These are phyloP conservation scores for Trichonephila clavipes DNA, from an alignment of 1,140 invertebrate species.

Conservation along the genomic window DNA sequence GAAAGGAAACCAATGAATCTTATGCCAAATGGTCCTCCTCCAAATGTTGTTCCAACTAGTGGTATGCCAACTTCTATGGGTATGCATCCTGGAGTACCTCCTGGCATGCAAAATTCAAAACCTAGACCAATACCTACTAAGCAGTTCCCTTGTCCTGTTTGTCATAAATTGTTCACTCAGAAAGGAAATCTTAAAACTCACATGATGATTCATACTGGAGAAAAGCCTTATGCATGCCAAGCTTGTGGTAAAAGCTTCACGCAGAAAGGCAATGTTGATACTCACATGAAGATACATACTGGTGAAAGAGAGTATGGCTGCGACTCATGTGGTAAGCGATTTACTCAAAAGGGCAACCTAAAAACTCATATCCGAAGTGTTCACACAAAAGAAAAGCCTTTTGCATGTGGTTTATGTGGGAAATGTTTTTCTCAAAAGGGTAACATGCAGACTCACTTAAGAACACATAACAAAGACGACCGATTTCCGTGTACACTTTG, in stretches of 20 bases:
- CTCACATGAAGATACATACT: slow-evolving; percentile 81
- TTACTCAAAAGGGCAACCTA: slow-evolving; percentile 82
- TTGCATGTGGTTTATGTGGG: slow-evolving; percentile 79
- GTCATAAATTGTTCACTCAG: slow-evolving; percentile 78
- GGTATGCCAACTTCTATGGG: slow-evolving; percentile 59
- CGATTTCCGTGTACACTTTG: slow-evolving; percentile 78
- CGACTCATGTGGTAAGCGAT: slow-evolving; percentile 81
- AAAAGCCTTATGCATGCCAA: slow-evolving; percentile 83
- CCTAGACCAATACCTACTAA: slow-evolving; percentile 78
- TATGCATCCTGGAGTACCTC: slow-evolving; percentile 55
- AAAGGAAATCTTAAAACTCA: slow-evolving; percentile 82
- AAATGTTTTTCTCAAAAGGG: slow-evolving; percentile 80
- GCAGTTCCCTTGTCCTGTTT: slow-evolving; percentile 77
- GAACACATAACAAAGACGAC: slow-evolving; percentile 90
- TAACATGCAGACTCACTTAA: slow-evolving; percentile 95
- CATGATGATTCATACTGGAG: slow-evolving; percentile 83
- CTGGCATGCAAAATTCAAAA: slow-evolving; percentile 51
- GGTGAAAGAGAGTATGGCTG: slow-evolving; percentile 81
- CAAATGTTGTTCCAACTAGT: slow-evolving; percentile 51
- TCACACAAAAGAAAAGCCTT: slow-evolving; percentile 86
- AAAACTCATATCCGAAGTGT: slow-evolving; percentile 98
- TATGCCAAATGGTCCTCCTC: slow-evolving; percentile 54
- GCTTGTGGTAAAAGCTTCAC: slow-evolving; percentile 83
- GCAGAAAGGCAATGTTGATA: slow-evolving; percentile 81
- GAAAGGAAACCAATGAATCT: slow-evolving; percentile 75